These are phyloP conservation scores for Azorinus chamasolen DNA, from an alignment of 2,888 invertebrate genomes.

Conservation along the genomic window DNA sequence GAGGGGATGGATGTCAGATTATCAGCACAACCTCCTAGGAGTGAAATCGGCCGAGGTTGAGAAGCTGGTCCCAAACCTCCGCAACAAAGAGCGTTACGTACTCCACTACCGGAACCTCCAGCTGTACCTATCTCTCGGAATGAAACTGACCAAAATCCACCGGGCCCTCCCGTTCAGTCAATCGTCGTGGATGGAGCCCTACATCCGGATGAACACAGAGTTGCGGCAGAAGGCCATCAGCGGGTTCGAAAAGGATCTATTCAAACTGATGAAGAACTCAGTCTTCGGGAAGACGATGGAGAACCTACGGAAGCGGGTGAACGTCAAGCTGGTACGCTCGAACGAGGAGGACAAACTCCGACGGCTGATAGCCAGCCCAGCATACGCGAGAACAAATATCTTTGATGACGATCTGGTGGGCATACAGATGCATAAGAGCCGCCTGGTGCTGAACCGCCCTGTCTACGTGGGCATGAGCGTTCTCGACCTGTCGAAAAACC, in stretches of 20 bases:
- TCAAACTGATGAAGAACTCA: conserved; percentile 76
- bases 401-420: too few species aligned
- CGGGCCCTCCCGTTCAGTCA: conserved; percentile 79
- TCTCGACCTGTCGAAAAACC: too few species aligned
- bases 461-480: too few species aligned
- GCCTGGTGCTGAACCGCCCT: too few species aligned
- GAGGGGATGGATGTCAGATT: conserved; percentile 6
- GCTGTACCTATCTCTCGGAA: too few species aligned
- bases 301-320: conserved; percentile 85
- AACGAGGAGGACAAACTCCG: too few species aligned
- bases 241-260: conserved; percentile 81
- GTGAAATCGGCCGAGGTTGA: conserved; percentile 1
- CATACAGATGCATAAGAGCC: too few species aligned
- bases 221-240: conserved; percentile 7
- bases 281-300: too few species aligned
- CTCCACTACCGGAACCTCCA: too few species aligned
- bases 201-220: conserved; percentile 78
- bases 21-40: too few species aligned
- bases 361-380: too few species aligned
- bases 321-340: conserved; percentile 33
- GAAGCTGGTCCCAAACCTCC: conserved; percentile 39
- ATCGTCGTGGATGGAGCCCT: conserved; percentile 79
- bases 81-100: conserved; percentile 13
- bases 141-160: conserved; percentile 66
- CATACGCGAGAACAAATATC: too few species aligned